Conservation (phyloP, 1,140 invertebrate species). For the Tyrophagus putrescentiae region DNA sequence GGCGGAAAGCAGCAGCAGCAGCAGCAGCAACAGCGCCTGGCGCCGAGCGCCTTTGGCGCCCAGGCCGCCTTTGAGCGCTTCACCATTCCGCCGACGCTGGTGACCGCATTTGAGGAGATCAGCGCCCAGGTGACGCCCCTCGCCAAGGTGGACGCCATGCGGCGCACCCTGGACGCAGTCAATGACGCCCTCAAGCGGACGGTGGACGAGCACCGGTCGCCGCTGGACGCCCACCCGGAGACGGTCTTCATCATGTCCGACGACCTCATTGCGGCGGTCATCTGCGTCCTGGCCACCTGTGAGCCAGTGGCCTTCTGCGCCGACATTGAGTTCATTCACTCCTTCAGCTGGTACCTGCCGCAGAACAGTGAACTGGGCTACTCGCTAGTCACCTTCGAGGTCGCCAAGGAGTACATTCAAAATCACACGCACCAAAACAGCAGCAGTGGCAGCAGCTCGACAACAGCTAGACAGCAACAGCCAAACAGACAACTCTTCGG, state of each 20-base stretch:
- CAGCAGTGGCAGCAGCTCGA: background rate
- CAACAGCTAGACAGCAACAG: background rate
- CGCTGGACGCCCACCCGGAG: background rate
- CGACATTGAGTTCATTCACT: slow-evolving; percentile 17
- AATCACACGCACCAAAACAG: background rate
- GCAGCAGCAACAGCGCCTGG: background rate
- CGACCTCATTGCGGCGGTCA: slow-evolving; percentile 14
- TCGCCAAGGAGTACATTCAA: slow-evolving; percentile 18
- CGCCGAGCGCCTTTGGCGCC: slow-evolving; percentile 8
- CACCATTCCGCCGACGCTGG: background rate
- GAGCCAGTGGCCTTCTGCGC: background rate
- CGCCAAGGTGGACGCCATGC: slow-evolving; percentile 14
- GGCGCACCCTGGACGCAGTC: slow-evolving; percentile 11
- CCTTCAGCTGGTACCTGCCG: slow-evolving; percentile 18
- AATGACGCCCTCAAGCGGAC: slow-evolving; percentile 5
- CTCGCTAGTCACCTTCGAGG: slow-evolving; percentile 20
- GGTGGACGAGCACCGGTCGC: background rate
- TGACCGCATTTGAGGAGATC: background rate
- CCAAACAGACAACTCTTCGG: background rate
- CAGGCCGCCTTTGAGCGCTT: slow-evolving; percentile 16
- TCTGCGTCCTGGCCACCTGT: background rate
- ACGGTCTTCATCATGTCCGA: slow-evolving; percentile 18
- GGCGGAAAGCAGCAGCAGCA: no score
- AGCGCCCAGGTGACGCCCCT: slow-evolving; percentile 6
- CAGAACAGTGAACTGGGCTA: slow-evolving; percentile 17